These are phyloP conservation scores for Macropis europaea DNA, from an alignment of 2,888 invertebrate genomes.

Conservation along the genomic window DNA sequence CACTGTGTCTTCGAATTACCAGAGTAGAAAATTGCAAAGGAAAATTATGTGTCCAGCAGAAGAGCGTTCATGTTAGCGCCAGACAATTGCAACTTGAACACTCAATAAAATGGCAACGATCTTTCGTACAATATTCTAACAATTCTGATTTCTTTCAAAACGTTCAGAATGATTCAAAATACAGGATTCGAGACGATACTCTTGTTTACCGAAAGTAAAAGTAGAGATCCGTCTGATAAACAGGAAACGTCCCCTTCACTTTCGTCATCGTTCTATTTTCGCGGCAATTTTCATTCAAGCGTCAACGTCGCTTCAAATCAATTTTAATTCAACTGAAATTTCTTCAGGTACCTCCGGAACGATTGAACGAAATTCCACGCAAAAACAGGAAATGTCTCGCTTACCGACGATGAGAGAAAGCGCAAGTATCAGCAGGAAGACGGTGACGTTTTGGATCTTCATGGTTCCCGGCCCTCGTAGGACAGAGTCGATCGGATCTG, in stretches of 20 bases:
- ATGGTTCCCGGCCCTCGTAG: conserved; percentile 17
- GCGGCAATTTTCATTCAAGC: neutral
- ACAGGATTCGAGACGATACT: neutral
- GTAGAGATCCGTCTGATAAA: neutral
- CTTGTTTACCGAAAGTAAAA: neutral
- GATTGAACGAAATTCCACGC: neutral
- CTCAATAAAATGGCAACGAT: no score
- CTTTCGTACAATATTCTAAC: no score
- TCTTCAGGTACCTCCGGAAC: neutral
- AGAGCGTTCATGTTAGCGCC: no score
- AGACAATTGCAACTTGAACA: no score
- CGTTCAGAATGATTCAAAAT: neutral
- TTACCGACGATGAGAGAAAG: conserved; percentile 66
- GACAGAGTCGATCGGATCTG: neutral
- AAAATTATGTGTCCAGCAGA: no score
- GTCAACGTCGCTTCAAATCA: no score
- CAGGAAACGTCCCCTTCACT: conserved; percentile 17
- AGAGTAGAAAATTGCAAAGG: no score
- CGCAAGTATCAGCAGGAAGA: conserved; percentile 57
- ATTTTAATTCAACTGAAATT: neutral
- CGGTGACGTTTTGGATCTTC: conserved; percentile 41
- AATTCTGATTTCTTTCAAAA: no score
- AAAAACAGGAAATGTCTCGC: conserved; percentile 18
- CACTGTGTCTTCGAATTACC: no score
- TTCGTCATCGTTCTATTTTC: neutral